A percentile compares a stretch with the other conserved stretches of the same genome.
Evolutionary conservation across 2,888 invertebrate species (phyloP).

Genomic region (Zele albiditarsus): DNA sequence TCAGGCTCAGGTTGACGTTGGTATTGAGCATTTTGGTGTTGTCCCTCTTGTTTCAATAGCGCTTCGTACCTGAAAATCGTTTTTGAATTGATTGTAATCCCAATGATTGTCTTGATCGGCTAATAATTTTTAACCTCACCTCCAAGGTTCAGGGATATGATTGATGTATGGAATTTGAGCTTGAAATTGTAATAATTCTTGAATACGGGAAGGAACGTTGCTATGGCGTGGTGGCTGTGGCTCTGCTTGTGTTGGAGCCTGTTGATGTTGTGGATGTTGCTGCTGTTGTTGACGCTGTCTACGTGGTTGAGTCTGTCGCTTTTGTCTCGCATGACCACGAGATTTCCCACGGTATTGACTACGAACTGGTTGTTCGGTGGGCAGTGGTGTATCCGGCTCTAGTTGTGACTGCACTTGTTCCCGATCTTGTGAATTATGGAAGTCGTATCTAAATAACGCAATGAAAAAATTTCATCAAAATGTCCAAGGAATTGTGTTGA

Average conservation of each 20-base stretch:
- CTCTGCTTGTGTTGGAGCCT: constrained; percentile 48
- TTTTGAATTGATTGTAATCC: constrained; percentile 24
- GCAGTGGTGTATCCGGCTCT: constrained; percentile 47
- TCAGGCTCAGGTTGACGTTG: constrained; percentile 45
- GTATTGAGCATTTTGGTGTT: constrained; percentile 49
- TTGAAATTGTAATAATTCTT: constrained; percentile 54
- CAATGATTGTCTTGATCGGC: neutral
- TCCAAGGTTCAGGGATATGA: constrained; percentile 55
- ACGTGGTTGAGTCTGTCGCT: constrained; percentile 44
- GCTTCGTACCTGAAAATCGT: constrained; percentile 54
- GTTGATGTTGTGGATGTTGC: constrained; percentile 41
- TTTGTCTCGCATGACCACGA: constrained; percentile 55
- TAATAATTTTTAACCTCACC: constrained; percentile 35
- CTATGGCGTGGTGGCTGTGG: constrained; percentile 48
- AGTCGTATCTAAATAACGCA: constrained; percentile 43
- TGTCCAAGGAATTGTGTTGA: neutral
- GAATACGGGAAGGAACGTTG: constrained; percentile 52
- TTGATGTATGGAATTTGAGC: constrained; percentile 55
- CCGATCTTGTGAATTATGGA: constrained; percentile 36
- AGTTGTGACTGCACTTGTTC: constrained; percentile 53
- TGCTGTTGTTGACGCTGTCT: constrained; percentile 45
- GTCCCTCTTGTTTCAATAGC: constrained; percentile 49
- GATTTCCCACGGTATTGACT: constrained; percentile 57
- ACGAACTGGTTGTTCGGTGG: constrained; percentile 52
- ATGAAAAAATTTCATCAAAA: neutral